Evolutionary conservation across 2,113 vertebrate genomes (phyloP).

Genomic region (Brachionichthys hirsutus): DNA sequence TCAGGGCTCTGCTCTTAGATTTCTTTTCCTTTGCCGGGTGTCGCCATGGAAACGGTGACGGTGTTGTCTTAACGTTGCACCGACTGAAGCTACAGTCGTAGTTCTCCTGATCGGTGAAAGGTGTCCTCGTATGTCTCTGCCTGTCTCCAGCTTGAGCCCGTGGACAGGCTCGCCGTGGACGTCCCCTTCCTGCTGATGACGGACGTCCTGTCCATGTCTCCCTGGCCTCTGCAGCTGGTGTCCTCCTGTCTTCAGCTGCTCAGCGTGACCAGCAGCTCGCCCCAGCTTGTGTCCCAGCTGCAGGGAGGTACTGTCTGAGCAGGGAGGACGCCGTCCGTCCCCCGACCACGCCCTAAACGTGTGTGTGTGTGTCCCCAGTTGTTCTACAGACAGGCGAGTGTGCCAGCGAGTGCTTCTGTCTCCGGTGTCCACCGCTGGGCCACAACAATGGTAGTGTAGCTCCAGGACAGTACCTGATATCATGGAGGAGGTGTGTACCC

Average conservation of each 20-base stretch:
- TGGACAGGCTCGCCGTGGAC: constrained; percentile 88
- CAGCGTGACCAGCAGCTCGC: constrained; percentile 79
- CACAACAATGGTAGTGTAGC: constrained; percentile 82
- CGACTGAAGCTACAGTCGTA: too few relatives aligned
- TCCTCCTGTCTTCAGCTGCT: constrained; percentile 86
- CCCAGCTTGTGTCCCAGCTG: constrained; percentile 83
- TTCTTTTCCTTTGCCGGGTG: background rate
- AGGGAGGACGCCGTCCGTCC: too few relatives aligned
- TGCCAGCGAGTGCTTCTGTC: constrained; percentile 94
- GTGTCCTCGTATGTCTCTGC: background rate
- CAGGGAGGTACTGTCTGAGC: constrained; percentile 77
- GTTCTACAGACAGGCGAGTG: constrained; percentile 92
- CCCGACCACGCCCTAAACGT: background rate
- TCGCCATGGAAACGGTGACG: background rate
- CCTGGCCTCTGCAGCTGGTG: constrained; percentile 88
- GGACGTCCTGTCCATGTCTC: constrained; percentile 88
- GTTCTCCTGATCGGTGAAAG: too few relatives aligned
- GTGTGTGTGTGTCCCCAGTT: constrained; percentile 72
- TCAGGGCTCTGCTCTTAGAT: background rate
- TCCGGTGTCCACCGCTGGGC: constrained; percentile 82
- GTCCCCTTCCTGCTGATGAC: constrained; percentile 94
- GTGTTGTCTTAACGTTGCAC: too few relatives aligned
- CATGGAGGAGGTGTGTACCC: constrained; percentile 87
- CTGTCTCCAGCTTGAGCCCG: constrained; percentile 83
- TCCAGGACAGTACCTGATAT: constrained; percentile 88